A percentile compares a stretch with the other conserved stretches of the same genome.
Conservation (phyloP, 2,888 invertebrate genomes). For the Anodontia alba region DNA sequence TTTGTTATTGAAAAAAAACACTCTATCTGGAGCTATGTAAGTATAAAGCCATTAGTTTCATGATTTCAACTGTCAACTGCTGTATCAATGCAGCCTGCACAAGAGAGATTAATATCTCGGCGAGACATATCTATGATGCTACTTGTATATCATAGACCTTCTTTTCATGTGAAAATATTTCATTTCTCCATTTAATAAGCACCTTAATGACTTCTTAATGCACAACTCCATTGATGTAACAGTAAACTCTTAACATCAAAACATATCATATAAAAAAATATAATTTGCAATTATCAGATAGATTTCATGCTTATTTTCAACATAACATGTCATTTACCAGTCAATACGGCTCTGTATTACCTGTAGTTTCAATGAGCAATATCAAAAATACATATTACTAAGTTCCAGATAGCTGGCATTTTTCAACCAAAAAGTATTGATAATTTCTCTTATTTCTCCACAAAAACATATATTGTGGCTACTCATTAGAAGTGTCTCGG, state of each 20-base stretch:
- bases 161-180: slow-evolving; percentile 3
- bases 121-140: neutral
- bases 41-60: too few species aligned
- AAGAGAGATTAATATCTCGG: neutral
- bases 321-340: neutral
- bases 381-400: too few species aligned
- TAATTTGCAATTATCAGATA: neutral
- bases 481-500: too few species aligned
- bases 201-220: slow-evolving; percentile 11
- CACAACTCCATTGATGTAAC: neutral
- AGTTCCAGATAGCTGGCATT: too few species aligned
- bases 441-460: too few species aligned
- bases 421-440: too few species aligned
- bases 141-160: neutral
- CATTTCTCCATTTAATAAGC: neutral
- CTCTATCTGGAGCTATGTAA: too few species aligned
- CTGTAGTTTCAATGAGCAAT: too few species aligned
- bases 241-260: slow-evolving; percentile 2
- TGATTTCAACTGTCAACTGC: neutral
- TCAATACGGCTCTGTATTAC: neutral
- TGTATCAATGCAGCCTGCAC: neutral
- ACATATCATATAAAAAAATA: neutral
- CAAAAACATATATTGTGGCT: too few species aligned
- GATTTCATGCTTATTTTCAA: neutral
- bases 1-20: too few species aligned